phyloP scores from a whole-genome alignment of 2,888 invertebrate species.

The Neoaliturus tenellus region DNA sequence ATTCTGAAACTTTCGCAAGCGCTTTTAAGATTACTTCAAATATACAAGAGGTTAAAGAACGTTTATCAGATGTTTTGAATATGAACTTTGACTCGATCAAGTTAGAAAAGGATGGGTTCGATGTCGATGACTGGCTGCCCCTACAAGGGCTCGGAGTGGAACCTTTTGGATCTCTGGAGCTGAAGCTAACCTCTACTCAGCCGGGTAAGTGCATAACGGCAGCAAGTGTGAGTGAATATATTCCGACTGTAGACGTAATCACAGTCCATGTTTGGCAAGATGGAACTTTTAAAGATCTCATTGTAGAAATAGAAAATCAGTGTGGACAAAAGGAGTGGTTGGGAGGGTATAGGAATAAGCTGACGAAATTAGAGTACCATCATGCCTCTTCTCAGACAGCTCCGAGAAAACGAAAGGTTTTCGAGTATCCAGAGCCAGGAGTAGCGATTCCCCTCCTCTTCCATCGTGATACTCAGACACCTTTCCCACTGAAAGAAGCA shows the following conservation, averaged over 20 bases:
- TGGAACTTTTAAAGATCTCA: conserved; percentile 72
- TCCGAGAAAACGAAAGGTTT: conserved; percentile 43
- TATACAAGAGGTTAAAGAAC: conserved; percentile 63
- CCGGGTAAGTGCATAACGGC: conserved; percentile 45
- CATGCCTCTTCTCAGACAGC: conserved; percentile 85
- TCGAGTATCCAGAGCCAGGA: conserved; percentile 51
- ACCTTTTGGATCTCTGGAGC: conserved; percentile 67
- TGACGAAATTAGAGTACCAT: conserved; percentile 83
- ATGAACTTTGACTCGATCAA: conserved; percentile 60
- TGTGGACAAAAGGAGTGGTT: conserved; percentile 84
- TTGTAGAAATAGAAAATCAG: conserved; percentile 78
- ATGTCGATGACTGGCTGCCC: conserved; percentile 67
- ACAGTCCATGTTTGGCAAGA: conserved; percentile 75
- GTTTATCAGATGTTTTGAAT: conserved; percentile 64
- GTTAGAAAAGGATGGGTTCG: conserved; percentile 67
- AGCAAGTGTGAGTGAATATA: conserved; percentile 56
- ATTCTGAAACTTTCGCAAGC: conserved; percentile 63
- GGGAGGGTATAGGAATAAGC: conserved; percentile 86
- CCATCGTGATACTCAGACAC: conserved; percentile 80
- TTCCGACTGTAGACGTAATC: conserved; percentile 74
- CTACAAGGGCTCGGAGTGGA: conserved; percentile 69
- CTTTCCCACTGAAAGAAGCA: conserved; percentile 59
- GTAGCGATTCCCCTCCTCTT: conserved; percentile 68
- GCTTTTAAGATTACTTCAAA: conserved; percentile 64
- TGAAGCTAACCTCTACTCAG: conserved; percentile 60